Evolutionary conservation across 2,797 vertebrate genomes (phyloP).

Genomic region (Apodemus agrarius): DNA sequence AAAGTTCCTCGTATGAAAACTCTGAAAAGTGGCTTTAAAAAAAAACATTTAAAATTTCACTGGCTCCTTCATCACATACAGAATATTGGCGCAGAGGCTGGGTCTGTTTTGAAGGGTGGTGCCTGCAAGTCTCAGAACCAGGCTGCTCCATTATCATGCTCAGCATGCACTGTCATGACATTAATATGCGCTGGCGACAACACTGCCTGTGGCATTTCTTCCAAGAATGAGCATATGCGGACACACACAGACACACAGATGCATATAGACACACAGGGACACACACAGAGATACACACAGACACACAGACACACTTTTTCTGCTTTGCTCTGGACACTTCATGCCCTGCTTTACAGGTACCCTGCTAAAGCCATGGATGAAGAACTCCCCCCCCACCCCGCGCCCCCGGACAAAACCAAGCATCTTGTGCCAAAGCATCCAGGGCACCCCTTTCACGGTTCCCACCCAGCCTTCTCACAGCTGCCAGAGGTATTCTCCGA

Average conservation of each 20-base stretch:
- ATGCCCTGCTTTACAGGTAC: neutral
- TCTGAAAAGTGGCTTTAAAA: slow-evolving; percentile 53
- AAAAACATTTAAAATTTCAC: neutral
- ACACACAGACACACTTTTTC: neutral
- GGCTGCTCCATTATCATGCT: neutral
- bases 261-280: neutral
- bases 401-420: neutral
- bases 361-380: neutral
- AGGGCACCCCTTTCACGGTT: neutral
- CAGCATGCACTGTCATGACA: neutral
- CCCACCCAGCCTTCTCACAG: neutral
- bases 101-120: neutral
- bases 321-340: neutral
- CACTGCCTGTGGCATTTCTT: neutral
- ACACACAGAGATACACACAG: neutral
- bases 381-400: too few species aligned
- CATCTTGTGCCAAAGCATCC: neutral
- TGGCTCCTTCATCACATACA: neutral
- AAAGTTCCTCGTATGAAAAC: slow-evolving; percentile 48
- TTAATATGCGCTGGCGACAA: neutral
- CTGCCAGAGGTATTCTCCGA: neutral
- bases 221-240: neutral
- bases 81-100: neutral
- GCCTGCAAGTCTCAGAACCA: neutral
- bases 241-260: neutral